phyloP scores from a whole-genome alignment of 92 coral and sea anemone genomes.

The Zoanthus gigantus region DNA sequence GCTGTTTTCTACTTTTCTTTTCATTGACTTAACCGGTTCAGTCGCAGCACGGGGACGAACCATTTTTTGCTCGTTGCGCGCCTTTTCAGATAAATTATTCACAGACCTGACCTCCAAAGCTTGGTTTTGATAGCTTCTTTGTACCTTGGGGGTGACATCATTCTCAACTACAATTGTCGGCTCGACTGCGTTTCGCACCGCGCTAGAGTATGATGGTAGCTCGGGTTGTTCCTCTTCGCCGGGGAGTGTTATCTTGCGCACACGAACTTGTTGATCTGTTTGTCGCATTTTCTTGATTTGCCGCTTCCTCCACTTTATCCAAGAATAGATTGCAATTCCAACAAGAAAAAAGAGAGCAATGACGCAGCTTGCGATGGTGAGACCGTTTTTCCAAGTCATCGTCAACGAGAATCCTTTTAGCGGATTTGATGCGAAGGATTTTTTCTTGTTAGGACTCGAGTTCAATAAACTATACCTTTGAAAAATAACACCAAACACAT shows the following conservation, averaged over 20 bases:
- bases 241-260: constrained; percentile 30
- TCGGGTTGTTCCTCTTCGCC: not conserved
- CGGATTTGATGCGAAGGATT: not conserved
- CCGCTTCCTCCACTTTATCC: constrained; percentile 63
- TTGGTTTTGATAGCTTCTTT: constrained; percentile 32
- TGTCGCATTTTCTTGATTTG: not conserved
- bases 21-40: not conserved
- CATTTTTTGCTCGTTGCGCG: not conserved
- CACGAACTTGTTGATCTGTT: constrained; percentile 30
- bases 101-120: constrained; percentile 38
- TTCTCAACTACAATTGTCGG: constrained; percentile 26
- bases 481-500: not conserved
- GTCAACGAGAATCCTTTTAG: not conserved
- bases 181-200: constrained; percentile 5
- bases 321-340: constrained; percentile 55
- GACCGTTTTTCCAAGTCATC: constrained; percentile 33
- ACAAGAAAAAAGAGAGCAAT: constrained; percentile 54
- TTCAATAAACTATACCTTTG: not conserved
- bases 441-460: not conserved
- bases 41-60: constrained; percentile 21
- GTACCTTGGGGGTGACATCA: not conserved
- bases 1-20: not conserved
- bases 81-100: constrained; percentile 4
- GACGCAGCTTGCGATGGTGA: constrained; percentile 54
- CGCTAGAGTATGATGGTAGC: not conserved